phyloP scores from a whole-genome alignment of 2,797 vertebrate genomes.

The Xenops minutus region DNA sequence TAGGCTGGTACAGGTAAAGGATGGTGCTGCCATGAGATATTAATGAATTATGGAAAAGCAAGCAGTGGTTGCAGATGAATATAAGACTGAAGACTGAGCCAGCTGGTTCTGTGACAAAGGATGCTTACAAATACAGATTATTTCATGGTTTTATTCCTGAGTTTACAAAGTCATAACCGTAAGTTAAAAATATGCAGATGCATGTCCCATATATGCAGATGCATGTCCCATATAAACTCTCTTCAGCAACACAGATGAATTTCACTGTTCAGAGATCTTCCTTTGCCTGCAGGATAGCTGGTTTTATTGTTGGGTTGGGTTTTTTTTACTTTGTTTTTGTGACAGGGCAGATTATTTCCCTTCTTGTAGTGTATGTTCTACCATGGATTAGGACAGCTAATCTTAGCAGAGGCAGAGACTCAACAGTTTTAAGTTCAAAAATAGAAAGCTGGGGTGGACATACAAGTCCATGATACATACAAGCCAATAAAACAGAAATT shows the following conservation, averaged over 20 bases:
- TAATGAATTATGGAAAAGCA: not conserved
- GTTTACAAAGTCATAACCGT: not conserved
- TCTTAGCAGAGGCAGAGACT: not conserved
- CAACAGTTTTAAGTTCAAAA: not conserved
- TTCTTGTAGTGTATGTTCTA: not conserved
- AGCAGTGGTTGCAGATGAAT: not conserved
- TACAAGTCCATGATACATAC: not conserved
- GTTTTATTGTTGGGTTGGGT: not conserved
- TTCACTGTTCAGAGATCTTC: not conserved
- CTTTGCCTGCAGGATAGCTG: not conserved
- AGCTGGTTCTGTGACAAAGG: not conserved
- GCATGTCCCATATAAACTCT: not conserved
- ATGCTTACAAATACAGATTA: not conserved
- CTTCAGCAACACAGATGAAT: not conserved
- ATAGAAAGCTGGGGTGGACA: not conserved
- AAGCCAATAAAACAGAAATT: not conserved
- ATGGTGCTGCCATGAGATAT: not conserved
- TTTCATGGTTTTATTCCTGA: constrained; percentile 22
- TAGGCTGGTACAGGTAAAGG: not conserved
- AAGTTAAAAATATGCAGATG: not conserved
- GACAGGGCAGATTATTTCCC: not conserved
- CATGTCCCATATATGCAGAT: not conserved
- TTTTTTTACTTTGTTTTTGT: not conserved
- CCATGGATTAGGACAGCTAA: not conserved
- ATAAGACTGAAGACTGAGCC: not conserved